Evolutionary conservation across 92 coral and sea anemone genomes (phyloP), one percentile per base, ranked within the genome.

Genomic region (Siderastrea siderea): DNA sequence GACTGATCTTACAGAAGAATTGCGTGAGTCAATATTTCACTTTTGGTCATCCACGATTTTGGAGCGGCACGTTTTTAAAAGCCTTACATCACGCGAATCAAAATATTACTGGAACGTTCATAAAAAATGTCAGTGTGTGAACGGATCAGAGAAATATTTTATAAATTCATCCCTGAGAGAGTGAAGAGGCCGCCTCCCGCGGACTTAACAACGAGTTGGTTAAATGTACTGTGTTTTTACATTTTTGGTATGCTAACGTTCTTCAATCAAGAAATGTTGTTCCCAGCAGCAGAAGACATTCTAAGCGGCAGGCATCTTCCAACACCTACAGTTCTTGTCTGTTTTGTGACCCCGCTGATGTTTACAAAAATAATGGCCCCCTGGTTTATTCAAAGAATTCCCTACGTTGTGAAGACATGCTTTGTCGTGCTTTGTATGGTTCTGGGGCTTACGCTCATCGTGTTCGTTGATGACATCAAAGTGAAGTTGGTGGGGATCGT

Each of bases 231-330:
- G 11, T 86, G 91, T 9, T 95, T 95, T 55, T 86, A 91, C 47
- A 71, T 75, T 9, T 93, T 95, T 66, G 98, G 98, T 9, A 74
- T 89, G 57, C 80, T 93, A 15, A 77, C 90, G 47, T 95, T 95
- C 75, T 95, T 95, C 83, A 95, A 95, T 65, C 94, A 90, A 86
- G 98, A 95, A 38, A 90, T 95, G 93, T 62, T 95, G 6, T 85
- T 58, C 14, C 89, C 92, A 2, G 98, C 98, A 2, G 85, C 96
- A n/a, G 94, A 95, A 81, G 98, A 95, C 61, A 75, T 95, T 52
- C 74, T 95, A 12, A 95, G 98, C 82, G 98, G 98, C 2, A 5
- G 82, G 26, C 67, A 50, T 13, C 86, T 95, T 54, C 96, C 96
- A 1, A 93, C 98, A 38, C 75, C 98, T 1, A 81, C 95, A 3